Base-by-base conservation (phyloP, 2,888 invertebrate species). In the Geophilus truncorum region DNA sequence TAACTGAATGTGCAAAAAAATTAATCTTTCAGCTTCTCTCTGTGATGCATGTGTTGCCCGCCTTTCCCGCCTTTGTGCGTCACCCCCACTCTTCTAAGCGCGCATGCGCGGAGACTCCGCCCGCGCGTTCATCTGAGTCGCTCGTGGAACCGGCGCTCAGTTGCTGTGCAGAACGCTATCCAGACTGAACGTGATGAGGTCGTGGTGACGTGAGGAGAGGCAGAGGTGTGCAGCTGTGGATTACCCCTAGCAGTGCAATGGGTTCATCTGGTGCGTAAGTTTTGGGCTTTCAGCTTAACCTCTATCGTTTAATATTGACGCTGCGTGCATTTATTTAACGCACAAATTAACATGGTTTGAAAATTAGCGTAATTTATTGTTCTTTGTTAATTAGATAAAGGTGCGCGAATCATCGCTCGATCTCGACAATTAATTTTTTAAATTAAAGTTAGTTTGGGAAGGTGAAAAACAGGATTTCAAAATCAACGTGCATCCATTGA, bases 121-220 rank as follows among this genome's bases (percentile, higher is more conserved):
- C 70, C 70, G 70, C 70, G 70, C 70, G 70, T 70, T 70, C 70
- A 70, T 70, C 70, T 70, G 70, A 70, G 70, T 25, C 70, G 70
- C 28, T 70, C 70, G 70, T 70, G 70, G 70, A 70, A 12, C 70
- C 25, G 70, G 25, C 25, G n/a, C 25, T 25, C 70, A 70, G 70
- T 70, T 25, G 70, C 70, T 70, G 70, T 23, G 70, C 28, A 70
- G 70, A 70, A 70, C 70, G 70, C 28, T 70, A 28, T 7, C 70
- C 12, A 10, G 70, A 70, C 70, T 28, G 70, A 70, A 70, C 70
- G 23, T 28, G 70, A 70, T 28, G 70, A n/a, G 12, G 4, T 70
- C 70, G 70, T 70, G 28, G 28, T 70, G 15, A 28, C 70, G 25
- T 12, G 70, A 70, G 23, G n/a, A 28, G 70, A 62, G 25, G 9